Conservation (phyloP, 2,113 vertebrate species). For the Podarcis raffonei region DNA sequence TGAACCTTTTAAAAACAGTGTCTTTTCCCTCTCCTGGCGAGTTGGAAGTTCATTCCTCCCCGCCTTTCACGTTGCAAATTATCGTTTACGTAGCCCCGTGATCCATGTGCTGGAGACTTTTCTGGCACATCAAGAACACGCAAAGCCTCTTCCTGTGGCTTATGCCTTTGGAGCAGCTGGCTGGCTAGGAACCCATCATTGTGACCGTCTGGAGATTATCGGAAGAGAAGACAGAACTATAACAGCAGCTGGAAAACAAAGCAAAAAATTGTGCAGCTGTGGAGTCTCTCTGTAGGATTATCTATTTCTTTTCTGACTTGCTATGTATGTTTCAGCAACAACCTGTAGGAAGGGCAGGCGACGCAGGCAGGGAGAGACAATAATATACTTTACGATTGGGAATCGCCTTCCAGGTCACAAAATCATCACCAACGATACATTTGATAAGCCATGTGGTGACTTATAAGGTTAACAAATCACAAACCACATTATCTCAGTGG, state of each 20-base stretch:
- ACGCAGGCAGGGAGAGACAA: neutral
- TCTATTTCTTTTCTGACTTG: neutral
- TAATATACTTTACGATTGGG: neutral
- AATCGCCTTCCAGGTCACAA: neutral
- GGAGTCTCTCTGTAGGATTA: neutral
- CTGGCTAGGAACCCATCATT: neutral
- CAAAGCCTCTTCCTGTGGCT: neutral
- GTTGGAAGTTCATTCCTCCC: neutral
- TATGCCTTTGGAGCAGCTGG: neutral
- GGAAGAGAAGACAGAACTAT: neutral
- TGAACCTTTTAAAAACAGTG: neutral
- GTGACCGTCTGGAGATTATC: neutral
- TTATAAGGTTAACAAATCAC: conserved; percentile 13
- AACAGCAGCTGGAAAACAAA: neutral
- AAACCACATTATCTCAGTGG: conserved; percentile 16
- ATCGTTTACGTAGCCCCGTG: neutral
- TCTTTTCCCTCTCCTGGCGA: neutral
- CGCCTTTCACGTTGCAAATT: too few species aligned
- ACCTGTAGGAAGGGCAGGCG: neutral
- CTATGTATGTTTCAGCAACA: neutral
- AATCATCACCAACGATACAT: neutral
- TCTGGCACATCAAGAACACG: neutral
- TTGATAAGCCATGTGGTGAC: neutral
- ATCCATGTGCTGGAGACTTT: neutral
- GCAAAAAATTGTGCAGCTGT: neutral